Base-by-base conservation (phyloP, 1,140 invertebrate species). In the Drosophila rufa region DNA sequence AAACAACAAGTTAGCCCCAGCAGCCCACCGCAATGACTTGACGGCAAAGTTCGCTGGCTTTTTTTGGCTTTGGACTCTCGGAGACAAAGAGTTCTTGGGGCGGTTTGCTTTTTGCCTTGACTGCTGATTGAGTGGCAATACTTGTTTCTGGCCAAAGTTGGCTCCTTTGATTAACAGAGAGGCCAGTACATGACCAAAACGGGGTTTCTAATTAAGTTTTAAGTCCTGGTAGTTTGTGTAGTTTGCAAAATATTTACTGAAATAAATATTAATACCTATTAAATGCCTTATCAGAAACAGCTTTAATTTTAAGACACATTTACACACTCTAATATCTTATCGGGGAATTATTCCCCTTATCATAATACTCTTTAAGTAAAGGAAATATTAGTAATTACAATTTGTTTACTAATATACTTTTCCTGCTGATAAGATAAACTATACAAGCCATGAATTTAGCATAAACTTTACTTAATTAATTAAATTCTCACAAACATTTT, bases 21-120 rank as follows among this genome's bases (percentile, higher is more conserved):
- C 36, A 17, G 65, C 59, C 42, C 50, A 74, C 71, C 78, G 69
- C 84, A 87, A 84, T 87, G 84, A 89, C 80, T 87, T 89, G 84
- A 84, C 85, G 80, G 84, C 84, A 89, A 79, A 89, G 73, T 89
- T 89, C 55, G 74, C 84, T 53, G 84, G 55, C 67, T 86, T 87
- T 86, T 33, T 86, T 86, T 85, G 73, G 51, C 36, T 47, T 50
- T 60, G 57, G 68, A 75, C 46, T 46, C 66, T 46, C 66, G 69
- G 73, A 81, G 73, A 89, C 80, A 89, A 78, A 89, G 84, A 80
- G 75, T 76, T 87, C 73, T 71, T 50, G 65, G 65, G 58, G 59
- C 61, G 68, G 56, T 57, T 82, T 53, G 50, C 22, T 46, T 68
- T 59, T 58, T 67, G 48, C 22, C 48, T 67, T 69, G 65, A 69